phyloP scores from a whole-genome alignment of 2,888 invertebrate species.

The Trachelus stipa region DNA sequence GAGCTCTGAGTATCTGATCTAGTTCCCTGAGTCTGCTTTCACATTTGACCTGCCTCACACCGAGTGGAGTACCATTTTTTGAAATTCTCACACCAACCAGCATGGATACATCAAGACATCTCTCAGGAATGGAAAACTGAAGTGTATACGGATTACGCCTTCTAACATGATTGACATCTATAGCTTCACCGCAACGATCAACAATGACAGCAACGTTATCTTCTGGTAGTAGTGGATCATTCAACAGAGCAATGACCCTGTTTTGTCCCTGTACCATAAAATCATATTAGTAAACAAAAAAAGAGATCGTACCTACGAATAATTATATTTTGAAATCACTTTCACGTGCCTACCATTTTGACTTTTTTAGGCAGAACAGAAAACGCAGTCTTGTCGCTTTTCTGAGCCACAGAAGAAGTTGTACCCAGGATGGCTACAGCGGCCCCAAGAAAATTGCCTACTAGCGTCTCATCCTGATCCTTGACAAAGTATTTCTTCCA shows the following conservation, averaged over 20 bases:
- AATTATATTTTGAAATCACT: conserved; percentile 23
- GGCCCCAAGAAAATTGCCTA: conserved; percentile 85
- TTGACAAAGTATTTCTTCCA: conserved; percentile 85
- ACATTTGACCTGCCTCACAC: conserved; percentile 87
- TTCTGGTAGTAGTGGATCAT: conserved; percentile 81
- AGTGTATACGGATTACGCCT: conserved; percentile 86
- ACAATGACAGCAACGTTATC: conserved; percentile 83
- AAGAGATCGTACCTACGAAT: not conserved
- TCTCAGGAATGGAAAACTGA: conserved; percentile 86
- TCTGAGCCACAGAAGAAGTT: conserved; percentile 41
- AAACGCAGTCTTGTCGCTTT: conserved; percentile 74
- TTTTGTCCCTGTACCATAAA: conserved; percentile 78
- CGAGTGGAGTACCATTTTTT: conserved; percentile 83
- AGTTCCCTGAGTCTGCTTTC: conserved; percentile 86
- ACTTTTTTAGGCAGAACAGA: conserved; percentile 83
- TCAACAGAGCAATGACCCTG: conserved; percentile 82
- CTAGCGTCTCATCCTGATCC: conserved; percentile 86
- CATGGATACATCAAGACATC: conserved; percentile 84
- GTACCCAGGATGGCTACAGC: conserved; percentile 81
- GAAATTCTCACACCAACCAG: conserved; percentile 84
- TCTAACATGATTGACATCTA: conserved; percentile 80
- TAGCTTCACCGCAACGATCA: conserved; percentile 83
- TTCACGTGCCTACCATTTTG: conserved; percentile 72
- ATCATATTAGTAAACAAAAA: not conserved
- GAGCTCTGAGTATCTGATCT: conserved; percentile 81